phyloP scores from a whole-genome alignment of 2,113 vertebrate genomes.

The Nothocercus julius region DNA sequence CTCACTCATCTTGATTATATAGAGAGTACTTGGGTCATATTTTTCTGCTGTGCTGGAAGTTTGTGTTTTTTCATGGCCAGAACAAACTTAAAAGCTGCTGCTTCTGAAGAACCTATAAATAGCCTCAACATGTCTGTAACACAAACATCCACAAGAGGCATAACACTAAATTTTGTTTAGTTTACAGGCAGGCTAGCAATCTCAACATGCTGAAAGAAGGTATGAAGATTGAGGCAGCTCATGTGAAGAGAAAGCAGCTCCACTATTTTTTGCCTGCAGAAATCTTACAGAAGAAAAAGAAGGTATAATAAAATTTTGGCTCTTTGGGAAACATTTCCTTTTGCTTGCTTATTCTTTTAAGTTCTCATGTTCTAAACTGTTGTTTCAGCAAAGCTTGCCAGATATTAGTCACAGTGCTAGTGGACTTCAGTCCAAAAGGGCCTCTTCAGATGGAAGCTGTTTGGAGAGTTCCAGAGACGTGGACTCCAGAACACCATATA shows the following conservation, averaged over 20 bases:
- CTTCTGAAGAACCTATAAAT: not conserved
- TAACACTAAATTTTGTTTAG: slow-evolving; percentile 62
- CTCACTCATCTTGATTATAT: accelerated
- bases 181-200: slow-evolving; percentile 94
- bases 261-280: slow-evolving; percentile 93
- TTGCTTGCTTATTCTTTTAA: not conserved
- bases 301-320: slow-evolving; percentile 74
- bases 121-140: not conserved
- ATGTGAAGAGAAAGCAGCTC: slow-evolving; percentile 95
- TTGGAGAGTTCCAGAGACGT: slow-evolving; percentile 86
- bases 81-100: not conserved
- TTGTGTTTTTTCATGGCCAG: not conserved
- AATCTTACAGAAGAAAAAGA: slow-evolving; percentile 92
- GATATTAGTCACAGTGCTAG: slow-evolving; percentile 83
- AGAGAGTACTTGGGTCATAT: not conserved
- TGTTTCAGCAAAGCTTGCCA: slow-evolving; percentile 83
- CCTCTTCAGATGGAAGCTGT: slow-evolving; percentile 84
- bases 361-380: not conserved
- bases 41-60: not conserved
- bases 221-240: slow-evolving; percentile 96
- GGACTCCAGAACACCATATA: slow-evolving; percentile 83
- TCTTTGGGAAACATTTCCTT: not conserved
- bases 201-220: slow-evolving; percentile 94
- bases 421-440: slow-evolving; percentile 82
- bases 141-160: not conserved